Base-by-base conservation (phyloP, 2,113 vertebrate species). In the Podarcis cretensis region DNA sequence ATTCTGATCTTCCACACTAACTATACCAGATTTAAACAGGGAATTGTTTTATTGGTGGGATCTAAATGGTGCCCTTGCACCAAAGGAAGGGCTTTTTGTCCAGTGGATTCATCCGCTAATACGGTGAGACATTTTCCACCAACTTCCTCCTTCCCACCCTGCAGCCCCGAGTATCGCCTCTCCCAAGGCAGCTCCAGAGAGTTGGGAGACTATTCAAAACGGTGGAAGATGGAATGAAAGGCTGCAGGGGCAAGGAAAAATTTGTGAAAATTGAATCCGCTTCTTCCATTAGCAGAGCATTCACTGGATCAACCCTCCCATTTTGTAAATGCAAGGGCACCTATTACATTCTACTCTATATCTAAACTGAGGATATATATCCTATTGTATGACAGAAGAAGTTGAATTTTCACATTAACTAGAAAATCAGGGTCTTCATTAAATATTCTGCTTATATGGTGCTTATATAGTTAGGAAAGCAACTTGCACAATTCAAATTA, bases 401-500 rank as follows among this genome's bases (percentile, higher is more conserved):
- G 9, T 10, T 84, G 82, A 1, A 54, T 35, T 35, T 0, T 81
- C 30, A 5, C 20, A 84, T 88, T 90, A 59, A 77, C n/a, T 20
- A 2, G 86, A 86, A 95, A 92, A 91, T 89, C 35, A 65, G 3
- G 57, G 85, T 93, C 83, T 85, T 90, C 30, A 91, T 88, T 88
- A 23, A 81, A 8, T 66, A 82, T 89, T 80, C 89, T 59, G 20
- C 30, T 32, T 74, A 86, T 86, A 86, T 74, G 77, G 43, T 37
- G 69, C 48, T 54, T 54, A 54, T 54, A 89, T 92, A 85, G 85
- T 94, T 90, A 92, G 73, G 10, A 43, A 91, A 27, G 20, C 74
- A 90, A 90, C 92, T 92, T 86, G 83, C 80, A 85, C 89, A 92
- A 69, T 65, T 89, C 75, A 92, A 84, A 94, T 94, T 92, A 89